Conservation (phyloP, 2,113 vertebrate species). For the Albula goreensis region DNA sequence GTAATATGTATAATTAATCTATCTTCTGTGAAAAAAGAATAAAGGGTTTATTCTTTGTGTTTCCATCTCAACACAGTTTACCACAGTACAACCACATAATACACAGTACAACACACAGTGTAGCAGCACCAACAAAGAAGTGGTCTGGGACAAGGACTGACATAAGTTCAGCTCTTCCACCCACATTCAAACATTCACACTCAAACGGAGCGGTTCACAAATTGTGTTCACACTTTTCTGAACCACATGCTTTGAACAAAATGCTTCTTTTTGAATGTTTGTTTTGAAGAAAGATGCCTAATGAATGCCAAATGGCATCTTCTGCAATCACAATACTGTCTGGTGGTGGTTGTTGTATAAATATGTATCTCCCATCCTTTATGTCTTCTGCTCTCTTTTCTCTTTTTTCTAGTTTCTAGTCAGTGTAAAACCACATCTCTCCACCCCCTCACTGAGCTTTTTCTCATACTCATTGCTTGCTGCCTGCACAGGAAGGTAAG, state of each 20-base stretch:
- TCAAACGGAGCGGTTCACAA: neutral
- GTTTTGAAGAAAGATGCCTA: neutral
- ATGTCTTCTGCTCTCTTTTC: neutral
- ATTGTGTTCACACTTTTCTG: neutral
- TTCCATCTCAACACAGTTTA: too few species aligned
- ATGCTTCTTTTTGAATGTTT: too few species aligned
- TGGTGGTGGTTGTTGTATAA: neutral
- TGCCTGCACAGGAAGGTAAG: conserved; percentile 19
- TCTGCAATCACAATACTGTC: neutral
- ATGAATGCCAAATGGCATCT: neutral
- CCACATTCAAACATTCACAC: neutral
- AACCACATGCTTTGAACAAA: neutral
- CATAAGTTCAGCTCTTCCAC: neutral
- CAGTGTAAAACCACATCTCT: conserved; percentile 15
- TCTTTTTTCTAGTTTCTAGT: neutral
- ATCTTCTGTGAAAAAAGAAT: too few species aligned
- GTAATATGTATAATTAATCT: too few species aligned
- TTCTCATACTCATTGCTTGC: neutral
- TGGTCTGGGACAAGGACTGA: too few species aligned
- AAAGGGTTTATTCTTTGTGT: too few species aligned
- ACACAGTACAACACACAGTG: too few species aligned
- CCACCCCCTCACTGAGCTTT: conserved; percentile 20
- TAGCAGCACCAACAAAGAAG: too few species aligned
- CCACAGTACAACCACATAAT: too few species aligned
- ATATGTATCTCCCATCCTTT: neutral